Evolutionary conservation across 2,888 invertebrate genomes (phyloP).

Genomic region (Ramazzottius varieornatus): DNA sequence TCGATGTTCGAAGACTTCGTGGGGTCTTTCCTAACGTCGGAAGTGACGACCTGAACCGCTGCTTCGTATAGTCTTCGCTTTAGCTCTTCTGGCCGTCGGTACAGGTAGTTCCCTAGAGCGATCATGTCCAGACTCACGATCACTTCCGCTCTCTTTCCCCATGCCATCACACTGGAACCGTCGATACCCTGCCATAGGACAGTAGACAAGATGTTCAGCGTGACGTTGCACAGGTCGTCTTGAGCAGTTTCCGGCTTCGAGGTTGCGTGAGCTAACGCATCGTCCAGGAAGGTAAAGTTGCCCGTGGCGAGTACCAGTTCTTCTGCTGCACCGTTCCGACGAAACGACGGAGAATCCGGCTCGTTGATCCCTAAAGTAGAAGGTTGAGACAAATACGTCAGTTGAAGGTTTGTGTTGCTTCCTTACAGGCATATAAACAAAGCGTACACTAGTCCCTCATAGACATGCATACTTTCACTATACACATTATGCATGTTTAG

Average conservation of each 20-base stretch:
- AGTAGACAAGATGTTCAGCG: conserved; percentile 32
- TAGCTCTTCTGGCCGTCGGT: conserved; percentile 30
- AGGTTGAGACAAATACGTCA: too few species aligned
- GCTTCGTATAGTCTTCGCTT: conserved; percentile 33
- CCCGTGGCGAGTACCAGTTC: too few species aligned
- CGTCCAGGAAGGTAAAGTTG: not conserved
- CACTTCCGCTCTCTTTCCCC: conserved; percentile 35
- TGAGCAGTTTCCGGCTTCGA: conserved; percentile 13
- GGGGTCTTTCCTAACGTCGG: conserved; percentile 30
- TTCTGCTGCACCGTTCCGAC: too few species aligned
- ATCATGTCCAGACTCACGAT: conserved; percentile 33
- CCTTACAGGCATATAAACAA: too few species aligned
- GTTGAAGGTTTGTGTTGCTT: too few species aligned
- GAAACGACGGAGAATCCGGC: too few species aligned
- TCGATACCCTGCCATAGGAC: conserved; percentile 35
- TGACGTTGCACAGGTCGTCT: conserved; percentile 32
- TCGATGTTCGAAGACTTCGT: conserved; percentile 6
- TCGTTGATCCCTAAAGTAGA: too few species aligned
- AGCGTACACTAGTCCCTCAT: too few species aligned
- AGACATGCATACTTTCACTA: too few species aligned
- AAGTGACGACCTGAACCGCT: conserved; percentile 32
- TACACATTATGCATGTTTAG: too few species aligned
- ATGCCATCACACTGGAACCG: conserved; percentile 29
- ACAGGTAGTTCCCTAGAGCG: conserved; percentile 31
- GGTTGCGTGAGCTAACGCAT: not conserved